Conservation (phyloP, 2,113 vertebrate species). For the Dendrocopos noguchii region DNA sequence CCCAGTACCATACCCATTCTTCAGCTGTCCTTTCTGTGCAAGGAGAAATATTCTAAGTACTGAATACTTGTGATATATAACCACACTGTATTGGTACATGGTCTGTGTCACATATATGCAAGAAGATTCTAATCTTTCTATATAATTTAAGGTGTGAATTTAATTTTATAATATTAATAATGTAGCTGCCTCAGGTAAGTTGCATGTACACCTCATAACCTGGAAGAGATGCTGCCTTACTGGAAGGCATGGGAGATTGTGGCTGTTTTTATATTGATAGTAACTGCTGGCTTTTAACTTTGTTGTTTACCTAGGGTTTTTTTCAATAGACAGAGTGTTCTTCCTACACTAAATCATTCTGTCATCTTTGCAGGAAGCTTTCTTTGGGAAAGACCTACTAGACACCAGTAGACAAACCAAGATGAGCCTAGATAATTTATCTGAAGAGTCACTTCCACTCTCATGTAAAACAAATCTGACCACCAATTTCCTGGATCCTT, state of each 20-base stretch:
- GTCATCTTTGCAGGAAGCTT: conserved; percentile 86
- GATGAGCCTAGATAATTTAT: conserved; percentile 78
- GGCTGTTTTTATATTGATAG: not conserved
- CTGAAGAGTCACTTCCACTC: conserved; percentile 83
- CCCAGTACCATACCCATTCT: not conserved
- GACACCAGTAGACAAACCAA: conserved; percentile 86
- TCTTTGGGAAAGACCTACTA: conserved; percentile 94
- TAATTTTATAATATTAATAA: not conserved
- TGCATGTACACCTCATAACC: not conserved
- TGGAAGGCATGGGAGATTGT: not conserved
- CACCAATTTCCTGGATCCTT: conserved; percentile 78
- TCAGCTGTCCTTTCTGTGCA: not conserved
- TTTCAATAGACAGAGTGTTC: not conserved
- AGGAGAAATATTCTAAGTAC: not conserved
- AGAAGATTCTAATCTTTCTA: rapidly evolving
- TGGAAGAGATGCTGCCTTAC: not conserved
- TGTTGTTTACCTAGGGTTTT: rapidly evolving
- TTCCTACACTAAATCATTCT: not conserved
- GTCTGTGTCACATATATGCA: not conserved
- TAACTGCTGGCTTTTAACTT: not conserved
- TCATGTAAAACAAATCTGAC: conserved; percentile 75
- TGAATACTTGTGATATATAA: not conserved
- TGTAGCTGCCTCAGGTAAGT: not conserved
- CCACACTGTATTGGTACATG: not conserved
- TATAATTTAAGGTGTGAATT: not conserved